Percentiles rank a stretch among this genome's conserved stretches.
Evolutionary conservation across 2,797 vertebrate genomes (phyloP).

Genomic region (Columba guinea): DNA sequence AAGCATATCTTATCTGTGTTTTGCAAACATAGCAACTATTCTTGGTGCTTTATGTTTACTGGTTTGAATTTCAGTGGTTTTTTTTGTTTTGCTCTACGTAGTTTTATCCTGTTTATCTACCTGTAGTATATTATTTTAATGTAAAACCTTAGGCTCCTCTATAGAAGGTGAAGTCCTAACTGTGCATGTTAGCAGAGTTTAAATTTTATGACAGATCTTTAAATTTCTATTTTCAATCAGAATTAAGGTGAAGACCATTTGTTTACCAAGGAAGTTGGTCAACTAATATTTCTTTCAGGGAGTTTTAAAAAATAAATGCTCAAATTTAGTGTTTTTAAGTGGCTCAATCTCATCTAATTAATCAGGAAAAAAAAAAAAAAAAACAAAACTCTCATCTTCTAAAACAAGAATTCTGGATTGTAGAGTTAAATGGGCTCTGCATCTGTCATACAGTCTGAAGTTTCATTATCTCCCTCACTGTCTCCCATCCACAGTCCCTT

Average conservation of each 20-base stretch:
- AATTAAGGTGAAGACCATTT: not conserved
- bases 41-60: slow-evolving; percentile 11
- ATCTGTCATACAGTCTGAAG: not conserved
- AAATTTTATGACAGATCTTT: slow-evolving; percentile 32
- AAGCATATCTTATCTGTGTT: slow-evolving; percentile 53
- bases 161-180: slow-evolving; percentile 60
- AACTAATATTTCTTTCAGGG: not conserved
- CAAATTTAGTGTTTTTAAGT: not conserved
- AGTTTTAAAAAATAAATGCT: not conserved
- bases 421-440: not conserved
- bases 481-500: not conserved
- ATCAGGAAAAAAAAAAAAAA: not conserved
- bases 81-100: not conserved
- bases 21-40: slow-evolving; percentile 50
- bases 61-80: not conserved
- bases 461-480: not conserved
- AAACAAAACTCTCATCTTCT: not conserved
- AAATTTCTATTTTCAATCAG: slow-evolving; percentile 45
- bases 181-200: slow-evolving; percentile 48
- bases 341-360: not conserved
- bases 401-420: not conserved
- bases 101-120: slow-evolving; percentile 62
- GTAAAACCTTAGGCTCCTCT: slow-evolving; percentile 62
- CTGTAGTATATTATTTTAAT: slow-evolving; percentile 48
- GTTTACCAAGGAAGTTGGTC: not conserved